Evolutionary conservation across 2,888 invertebrate species (phyloP).

Genomic region (Chloroclystis v-ata): DNA sequence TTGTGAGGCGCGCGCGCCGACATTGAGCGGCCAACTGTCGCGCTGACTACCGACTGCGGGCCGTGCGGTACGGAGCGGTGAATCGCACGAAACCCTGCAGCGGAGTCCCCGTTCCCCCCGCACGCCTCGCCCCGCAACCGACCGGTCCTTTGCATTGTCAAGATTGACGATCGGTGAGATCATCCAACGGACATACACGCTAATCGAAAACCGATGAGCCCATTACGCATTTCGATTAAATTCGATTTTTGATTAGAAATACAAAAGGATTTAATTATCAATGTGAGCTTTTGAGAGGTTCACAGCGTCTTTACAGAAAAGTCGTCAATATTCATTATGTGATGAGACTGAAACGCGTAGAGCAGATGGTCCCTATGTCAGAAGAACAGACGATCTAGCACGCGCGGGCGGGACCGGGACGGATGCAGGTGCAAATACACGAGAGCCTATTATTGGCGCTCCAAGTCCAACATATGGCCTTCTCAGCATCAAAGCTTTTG

Average conservation of each 20-base stretch:
- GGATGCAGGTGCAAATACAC: constrained; percentile 68
- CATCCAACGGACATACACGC: constrained; percentile 58
- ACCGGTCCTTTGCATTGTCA: constrained; percentile 77
- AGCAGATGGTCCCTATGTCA: constrained; percentile 30
- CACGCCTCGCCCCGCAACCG: constrained; percentile 49
- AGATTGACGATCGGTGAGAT: constrained; percentile 75
- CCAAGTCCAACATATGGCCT: constrained; percentile 55
- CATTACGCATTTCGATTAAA: constrained; percentile 32
- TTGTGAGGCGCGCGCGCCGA: constrained; percentile 68
- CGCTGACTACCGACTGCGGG: constrained; percentile 53
- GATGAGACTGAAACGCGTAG: constrained; percentile 12
- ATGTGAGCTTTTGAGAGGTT: no score
- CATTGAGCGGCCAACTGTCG: constrained; percentile 67
- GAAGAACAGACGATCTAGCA: constrained; percentile 37
- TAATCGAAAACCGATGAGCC: constrained; percentile 51
- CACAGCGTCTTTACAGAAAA: no score
- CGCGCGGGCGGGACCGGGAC: constrained; percentile 61
- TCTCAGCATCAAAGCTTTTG: constrained; percentile 33
- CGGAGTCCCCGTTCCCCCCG: constrained; percentile 52
- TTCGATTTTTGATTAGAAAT: no score
- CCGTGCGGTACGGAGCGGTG: constrained; percentile 49
- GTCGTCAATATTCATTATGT: no score
- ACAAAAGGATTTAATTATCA: no score
- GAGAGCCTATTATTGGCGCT: constrained; percentile 50
- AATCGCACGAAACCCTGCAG: constrained; percentile 69